Evolutionary conservation across 1,140 invertebrate genomes (phyloP).

Genomic region (Cyphomyrmex costatus): DNA sequence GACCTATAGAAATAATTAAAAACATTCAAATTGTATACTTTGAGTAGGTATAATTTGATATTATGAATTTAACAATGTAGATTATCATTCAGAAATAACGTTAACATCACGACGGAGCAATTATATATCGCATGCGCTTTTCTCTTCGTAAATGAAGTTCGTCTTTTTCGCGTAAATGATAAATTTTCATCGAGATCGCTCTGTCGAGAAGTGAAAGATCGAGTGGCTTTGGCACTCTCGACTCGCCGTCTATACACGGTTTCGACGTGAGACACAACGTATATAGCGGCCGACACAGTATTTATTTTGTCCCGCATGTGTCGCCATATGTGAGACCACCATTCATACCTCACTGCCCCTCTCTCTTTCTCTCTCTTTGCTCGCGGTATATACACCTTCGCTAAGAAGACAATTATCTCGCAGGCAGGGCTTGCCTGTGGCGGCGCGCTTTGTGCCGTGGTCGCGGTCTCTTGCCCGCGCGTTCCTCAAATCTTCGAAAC

Average conservation of each 20-base stretch:
- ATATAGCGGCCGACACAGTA: constrained; percentile 59
- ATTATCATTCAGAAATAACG: not conserved
- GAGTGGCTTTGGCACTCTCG: constrained; percentile 68
- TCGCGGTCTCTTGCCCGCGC: constrained; percentile 4
- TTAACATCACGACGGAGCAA: not conserved
- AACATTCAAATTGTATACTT: too few species aligned
- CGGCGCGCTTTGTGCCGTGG: constrained; percentile 43
- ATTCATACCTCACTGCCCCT: constrained; percentile 31
- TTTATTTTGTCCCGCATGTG: constrained; percentile 50
- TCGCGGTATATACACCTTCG: constrained; percentile 46
- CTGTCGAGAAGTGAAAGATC: constrained; percentile 41
- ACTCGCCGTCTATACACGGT: constrained; percentile 48
- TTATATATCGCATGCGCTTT: not conserved
- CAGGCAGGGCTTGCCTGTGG: constrained; percentile 34
- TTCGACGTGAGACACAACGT: constrained; percentile 43
- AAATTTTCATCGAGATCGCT: constrained; percentile 24
- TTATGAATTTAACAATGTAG: too few species aligned
- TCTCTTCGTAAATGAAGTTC: not conserved
- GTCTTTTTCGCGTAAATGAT: not conserved
- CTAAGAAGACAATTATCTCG: constrained; percentile 64
- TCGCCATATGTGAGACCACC: constrained; percentile 45
- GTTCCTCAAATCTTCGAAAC: constrained; percentile 58
- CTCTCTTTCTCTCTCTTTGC: constrained; percentile 47
- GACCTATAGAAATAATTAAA: too few species aligned
- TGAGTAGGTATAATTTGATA: too few species aligned